phyloP scores from a whole-genome alignment of 1,140 invertebrate species.

The Polyergus mexicanus region DNA sequence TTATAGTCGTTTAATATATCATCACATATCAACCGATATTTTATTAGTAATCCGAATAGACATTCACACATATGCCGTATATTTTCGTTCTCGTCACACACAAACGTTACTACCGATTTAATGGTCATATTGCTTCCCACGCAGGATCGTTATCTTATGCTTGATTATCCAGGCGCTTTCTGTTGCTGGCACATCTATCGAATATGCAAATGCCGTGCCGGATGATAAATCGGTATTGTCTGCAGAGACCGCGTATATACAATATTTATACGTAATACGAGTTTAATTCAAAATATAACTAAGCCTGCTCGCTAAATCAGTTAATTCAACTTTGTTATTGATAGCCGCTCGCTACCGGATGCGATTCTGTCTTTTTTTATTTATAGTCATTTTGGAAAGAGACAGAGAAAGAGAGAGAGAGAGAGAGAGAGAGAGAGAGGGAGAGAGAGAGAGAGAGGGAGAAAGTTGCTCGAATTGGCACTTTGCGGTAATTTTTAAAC shows the following conservation, averaged over 20 bases:
- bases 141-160: slow-evolving; percentile 58
- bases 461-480: neutral
- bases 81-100: slow-evolving; percentile 5
- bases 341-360: neutral
- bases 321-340: slow-evolving; percentile 52
- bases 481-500: slow-evolving; percentile 5
- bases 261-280: neutral
- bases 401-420: neutral
- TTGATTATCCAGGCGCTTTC: slow-evolving; percentile 52
- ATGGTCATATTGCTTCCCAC: slow-evolving; percentile 45
- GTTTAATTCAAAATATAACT: slow-evolving; percentile 58
- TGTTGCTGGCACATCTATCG: slow-evolving; percentile 48
- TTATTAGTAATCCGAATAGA: neutral
- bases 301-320: slow-evolving; percentile 19
- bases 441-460: neutral
- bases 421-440: neutral
- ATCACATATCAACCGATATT: neutral
- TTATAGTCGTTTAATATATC: neutral
- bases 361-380: slow-evolving; percentile 21
- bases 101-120: slow-evolving; percentile 32
- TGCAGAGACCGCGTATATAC: neutral
- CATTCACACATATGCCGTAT: neutral
- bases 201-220: slow-evolving; percentile 42
- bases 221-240: slow-evolving; percentile 59
- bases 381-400: slow-evolving; percentile 13